Base-by-base conservation (phyloP, 2,113 vertebrate genomes). In the Sapajus apella region DNA sequence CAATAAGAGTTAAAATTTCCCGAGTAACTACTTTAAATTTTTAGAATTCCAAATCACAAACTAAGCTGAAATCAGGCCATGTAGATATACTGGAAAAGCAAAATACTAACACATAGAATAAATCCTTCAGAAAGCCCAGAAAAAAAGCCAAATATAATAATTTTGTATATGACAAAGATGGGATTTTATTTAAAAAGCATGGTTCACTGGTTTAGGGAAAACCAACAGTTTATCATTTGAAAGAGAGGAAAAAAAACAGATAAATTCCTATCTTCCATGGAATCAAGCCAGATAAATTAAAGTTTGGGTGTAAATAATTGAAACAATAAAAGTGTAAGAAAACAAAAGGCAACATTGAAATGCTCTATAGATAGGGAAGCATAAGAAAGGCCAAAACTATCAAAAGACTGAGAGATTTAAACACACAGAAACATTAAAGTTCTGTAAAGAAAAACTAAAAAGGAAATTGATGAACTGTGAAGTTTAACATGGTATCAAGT, bases 211-310 rank as follows among this genome's bases (percentile, higher is more conserved):
- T 43, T 64, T 90, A 64, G 64, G 68, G 43, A 68, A 84, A 83
- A 56, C 32, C 88, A 20, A 64, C 20, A n/a, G 25, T 35, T 81
- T 94, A 77, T 68, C 18, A 84, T 87, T 58, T 56, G 20, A 20
- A 35, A 83, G 80, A 21, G 12, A 64, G 61, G 61, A 13, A 14
- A n/a, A 79, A 79, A 50, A 81, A 37, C 0, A 95, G 66, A 86
- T 58, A 87, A 95, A 76, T 21, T 6, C 50, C 32, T 81, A 76
- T 37, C 20, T 93, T 18, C 3, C 3, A 11, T 43, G 50, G 35
- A 85, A 82, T 8, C 82, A 94, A 93, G 92, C 52, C 94, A 87
- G 47, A 90, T 66, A 87, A 79, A 68, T 87, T 58, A 90, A 76
- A 73, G 12, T 72, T 86, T 61, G 68, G 30, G 25, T 80, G 27